Evolutionary conservation across 2,888 invertebrate genomes (phyloP).

Genomic region (Acrobasis repandana): DNA sequence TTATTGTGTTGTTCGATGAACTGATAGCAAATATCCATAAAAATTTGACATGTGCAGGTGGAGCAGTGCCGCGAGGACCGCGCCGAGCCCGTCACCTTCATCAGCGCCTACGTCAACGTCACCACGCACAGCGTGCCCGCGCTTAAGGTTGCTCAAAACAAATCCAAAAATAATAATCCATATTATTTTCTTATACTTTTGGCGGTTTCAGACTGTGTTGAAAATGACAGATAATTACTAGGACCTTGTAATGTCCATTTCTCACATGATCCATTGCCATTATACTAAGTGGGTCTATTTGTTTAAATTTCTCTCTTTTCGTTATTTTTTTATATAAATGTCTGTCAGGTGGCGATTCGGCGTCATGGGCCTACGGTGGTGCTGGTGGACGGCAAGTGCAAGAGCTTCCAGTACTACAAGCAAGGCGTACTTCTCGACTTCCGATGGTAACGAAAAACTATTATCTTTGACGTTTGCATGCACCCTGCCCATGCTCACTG

Average conservation of each 20-base stretch:
- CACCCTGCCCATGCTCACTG: too few species aligned
- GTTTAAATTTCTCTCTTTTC: too few species aligned
- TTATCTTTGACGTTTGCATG: too few species aligned
- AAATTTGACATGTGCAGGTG: constrained; percentile 38
- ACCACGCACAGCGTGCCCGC: constrained; percentile 57
- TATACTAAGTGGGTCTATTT: too few species aligned
- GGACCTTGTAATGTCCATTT: too few species aligned
- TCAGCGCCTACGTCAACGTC: constrained; percentile 66
- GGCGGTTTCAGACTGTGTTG: too few species aligned
- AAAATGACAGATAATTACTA: too few species aligned
- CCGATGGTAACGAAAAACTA: constrained; percentile 51
- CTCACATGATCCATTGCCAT: too few species aligned
- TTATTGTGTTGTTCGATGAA: too few species aligned
- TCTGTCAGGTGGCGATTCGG: constrained; percentile 57
- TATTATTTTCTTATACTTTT: too few species aligned
- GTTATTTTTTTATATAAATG: background rate
- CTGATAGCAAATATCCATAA: too few species aligned
- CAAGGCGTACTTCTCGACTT: constrained; percentile 60
- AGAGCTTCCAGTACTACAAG: constrained; percentile 54
- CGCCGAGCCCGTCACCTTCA: constrained; percentile 59
- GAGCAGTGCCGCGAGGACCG: constrained; percentile 47
- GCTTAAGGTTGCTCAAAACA: constrained; percentile 52
- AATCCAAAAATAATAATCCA: too few species aligned
- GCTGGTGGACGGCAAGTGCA: constrained; percentile 52
- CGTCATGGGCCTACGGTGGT: constrained; percentile 65